These are phyloP conservation scores for Matsumyia berberina DNA, from an alignment of 2,888 invertebrate species.

Conservation along the genomic window DNA sequence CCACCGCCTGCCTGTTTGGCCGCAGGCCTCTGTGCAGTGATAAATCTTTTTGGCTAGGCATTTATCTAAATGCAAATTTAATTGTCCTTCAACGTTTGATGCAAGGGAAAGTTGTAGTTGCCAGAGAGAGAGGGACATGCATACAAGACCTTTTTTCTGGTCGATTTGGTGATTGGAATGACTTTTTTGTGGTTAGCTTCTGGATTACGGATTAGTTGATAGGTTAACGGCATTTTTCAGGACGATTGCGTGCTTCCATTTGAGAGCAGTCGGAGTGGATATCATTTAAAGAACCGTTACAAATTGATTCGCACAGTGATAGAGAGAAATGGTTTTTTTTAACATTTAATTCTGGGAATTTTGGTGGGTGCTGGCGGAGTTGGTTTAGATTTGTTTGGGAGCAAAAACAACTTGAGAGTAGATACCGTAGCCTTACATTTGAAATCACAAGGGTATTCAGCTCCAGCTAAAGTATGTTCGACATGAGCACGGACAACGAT, in stretches of 20 bases:
- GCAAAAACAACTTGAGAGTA: not conserved
- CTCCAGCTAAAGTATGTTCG: too few relatives aligned
- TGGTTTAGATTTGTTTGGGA: not conserved
- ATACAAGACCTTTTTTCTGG: not conserved
- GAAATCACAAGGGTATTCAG: too few relatives aligned
- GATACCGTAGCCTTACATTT: not conserved
- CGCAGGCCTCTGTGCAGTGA: conserved; percentile 73
- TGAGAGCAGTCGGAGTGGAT: conserved; percentile 32
- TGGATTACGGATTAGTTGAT: conserved; percentile 66
- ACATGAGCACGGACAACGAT: too few relatives aligned
- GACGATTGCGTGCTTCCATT: conserved; percentile 36
- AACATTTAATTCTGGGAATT: conserved; percentile 1
- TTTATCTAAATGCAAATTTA: conserved; percentile 84
- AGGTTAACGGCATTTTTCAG: conserved; percentile 47
- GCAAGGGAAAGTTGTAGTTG: conserved; percentile 29
- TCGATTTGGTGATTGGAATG: conserved; percentile 18
- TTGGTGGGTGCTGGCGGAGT: not conserved
- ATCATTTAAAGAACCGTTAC: conserved; percentile 68
- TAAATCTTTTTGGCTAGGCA: conserved; percentile 77
- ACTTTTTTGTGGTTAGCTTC: conserved; percentile 52
- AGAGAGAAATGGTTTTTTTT: not conserved
- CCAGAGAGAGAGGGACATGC: conserved; percentile 8
- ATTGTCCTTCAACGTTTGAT: conserved; percentile 79
- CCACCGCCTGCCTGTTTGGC: conserved; percentile 73
- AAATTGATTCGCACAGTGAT: conserved; percentile 22